Evolutionary conservation across 2,113 vertebrate genomes (phyloP).

Genomic region (Phalacrocorax carbo): DNA sequence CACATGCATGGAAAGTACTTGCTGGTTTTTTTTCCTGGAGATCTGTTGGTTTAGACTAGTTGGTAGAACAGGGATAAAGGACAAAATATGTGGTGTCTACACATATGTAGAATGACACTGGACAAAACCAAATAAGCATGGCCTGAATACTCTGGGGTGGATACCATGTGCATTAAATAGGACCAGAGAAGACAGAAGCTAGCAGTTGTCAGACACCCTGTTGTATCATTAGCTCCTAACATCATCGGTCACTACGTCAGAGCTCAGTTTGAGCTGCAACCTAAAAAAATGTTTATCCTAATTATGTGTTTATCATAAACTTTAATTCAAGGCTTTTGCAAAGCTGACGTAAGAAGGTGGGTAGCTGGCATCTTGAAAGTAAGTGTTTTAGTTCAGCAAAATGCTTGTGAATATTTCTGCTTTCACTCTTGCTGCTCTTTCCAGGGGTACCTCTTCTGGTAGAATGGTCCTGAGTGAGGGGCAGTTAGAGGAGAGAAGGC

Average conservation of each 20-base stretch:
- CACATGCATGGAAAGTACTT: not conserved
- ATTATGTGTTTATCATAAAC: not conserved
- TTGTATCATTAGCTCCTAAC: not conserved
- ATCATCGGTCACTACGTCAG: not conserved
- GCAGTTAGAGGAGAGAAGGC: not conserved
- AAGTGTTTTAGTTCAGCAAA: not conserved
- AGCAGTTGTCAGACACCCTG: not conserved
- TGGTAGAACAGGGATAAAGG: not conserved
- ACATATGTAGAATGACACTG: not conserved
- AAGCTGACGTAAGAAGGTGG: not conserved
- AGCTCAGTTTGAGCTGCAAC: not conserved
- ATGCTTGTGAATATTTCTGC: not conserved
- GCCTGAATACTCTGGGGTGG: not conserved
- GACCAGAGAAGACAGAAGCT: not conserved
- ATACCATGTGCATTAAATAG: rapidly evolving
- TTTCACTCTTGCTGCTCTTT: not conserved
- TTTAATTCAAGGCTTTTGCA: not conserved
- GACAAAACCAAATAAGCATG: not conserved
- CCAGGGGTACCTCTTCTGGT: not conserved
- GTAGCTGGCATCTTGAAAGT: not conserved
- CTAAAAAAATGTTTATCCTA: not conserved
- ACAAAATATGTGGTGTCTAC: not conserved
- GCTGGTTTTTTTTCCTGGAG: not conserved
- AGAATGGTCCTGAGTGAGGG: rapidly evolving
- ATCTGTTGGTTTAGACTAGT: not conserved